phyloP scores from a whole-genome alignment of 2,888 invertebrate genomes.

The Cerastis leucographa region DNA sequence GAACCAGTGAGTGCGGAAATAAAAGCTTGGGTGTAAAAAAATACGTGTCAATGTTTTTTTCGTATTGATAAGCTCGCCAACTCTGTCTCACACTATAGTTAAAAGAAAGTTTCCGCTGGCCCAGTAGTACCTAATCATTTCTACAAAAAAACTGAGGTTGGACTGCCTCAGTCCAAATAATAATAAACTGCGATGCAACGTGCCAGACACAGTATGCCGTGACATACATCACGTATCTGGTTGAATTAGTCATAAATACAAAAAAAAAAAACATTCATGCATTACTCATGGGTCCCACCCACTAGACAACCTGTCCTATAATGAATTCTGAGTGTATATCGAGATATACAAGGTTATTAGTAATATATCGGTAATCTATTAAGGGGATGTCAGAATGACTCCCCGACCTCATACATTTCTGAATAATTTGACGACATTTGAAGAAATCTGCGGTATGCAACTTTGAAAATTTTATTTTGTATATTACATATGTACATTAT shows the following conservation, averaged over 20 bases:
- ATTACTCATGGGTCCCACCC: not conserved
- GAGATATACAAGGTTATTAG: not conserved
- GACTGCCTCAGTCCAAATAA: not conserved
- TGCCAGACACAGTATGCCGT: not conserved
- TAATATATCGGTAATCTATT: not conserved
- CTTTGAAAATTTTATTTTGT: too few species aligned
- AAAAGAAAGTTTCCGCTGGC: not conserved
- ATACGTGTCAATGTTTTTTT: not conserved
- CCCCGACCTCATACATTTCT: not conserved
- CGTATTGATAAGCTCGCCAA: not conserved
- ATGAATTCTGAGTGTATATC: not conserved
- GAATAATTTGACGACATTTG: not conserved
- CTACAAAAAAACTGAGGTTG: not conserved
- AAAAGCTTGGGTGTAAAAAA: constrained; percentile 7
- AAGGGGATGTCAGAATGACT: not conserved
- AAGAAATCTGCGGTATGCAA: not conserved
- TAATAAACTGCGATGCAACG: not conserved
- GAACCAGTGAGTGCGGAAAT: constrained; percentile 13
- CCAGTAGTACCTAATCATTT: not conserved
- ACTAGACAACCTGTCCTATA: not conserved
- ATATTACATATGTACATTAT: too few species aligned
- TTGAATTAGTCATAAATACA: not conserved
- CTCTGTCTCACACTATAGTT: not conserved
- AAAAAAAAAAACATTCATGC: not conserved
- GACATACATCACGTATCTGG: constrained; percentile 9